Evolutionary conservation across 2,888 invertebrate genomes (phyloP).

Genomic region (Apodemia mormo): DNA sequence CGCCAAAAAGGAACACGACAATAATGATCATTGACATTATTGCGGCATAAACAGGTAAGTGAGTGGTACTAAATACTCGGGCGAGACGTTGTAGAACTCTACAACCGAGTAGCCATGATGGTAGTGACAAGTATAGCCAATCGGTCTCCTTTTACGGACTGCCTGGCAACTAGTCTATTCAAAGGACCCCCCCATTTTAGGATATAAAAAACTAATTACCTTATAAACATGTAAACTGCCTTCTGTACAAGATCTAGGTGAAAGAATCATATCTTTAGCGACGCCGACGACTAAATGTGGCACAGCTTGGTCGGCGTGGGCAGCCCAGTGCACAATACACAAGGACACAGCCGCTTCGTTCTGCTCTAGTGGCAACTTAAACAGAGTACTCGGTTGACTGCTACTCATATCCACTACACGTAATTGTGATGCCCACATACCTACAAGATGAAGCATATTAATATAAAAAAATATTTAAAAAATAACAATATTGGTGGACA

Average conservation of each 20-base stretch:
- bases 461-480: background rate
- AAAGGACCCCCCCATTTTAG: too few relatives aligned
- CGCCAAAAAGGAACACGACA: too few relatives aligned
- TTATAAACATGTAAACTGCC: slow-evolving; percentile 95
- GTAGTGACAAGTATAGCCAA: too few relatives aligned
- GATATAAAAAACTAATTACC: slow-evolving; percentile 49
- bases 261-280: slow-evolving; percentile 93
- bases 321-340: slow-evolving; percentile 90
- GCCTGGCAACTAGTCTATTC: too few relatives aligned
- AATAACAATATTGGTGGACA: background rate
- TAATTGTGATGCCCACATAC: slow-evolving; percentile 97
- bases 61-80: too few relatives aligned
- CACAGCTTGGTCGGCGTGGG: slow-evolving; percentile 66
- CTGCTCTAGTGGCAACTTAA: slow-evolving; percentile 92
- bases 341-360: slow-evolving; percentile 97
- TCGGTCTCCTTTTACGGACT: too few relatives aligned
- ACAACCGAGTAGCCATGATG: too few relatives aligned
- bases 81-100: too few relatives aligned
- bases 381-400: slow-evolving; percentile 86
- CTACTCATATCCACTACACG: slow-evolving; percentile 91
- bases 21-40: too few relatives aligned
- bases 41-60: too few relatives aligned
- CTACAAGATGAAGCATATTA: slow-evolving; percentile 53
- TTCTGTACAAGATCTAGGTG: slow-evolving; percentile 90
- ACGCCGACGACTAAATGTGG: slow-evolving; percentile 92